Percentiles rank a stretch among this genome's conserved stretches.
Evolutionary conservation across 2,888 invertebrate species (phyloP).

Genomic region (Neoascia interrupta): DNA sequence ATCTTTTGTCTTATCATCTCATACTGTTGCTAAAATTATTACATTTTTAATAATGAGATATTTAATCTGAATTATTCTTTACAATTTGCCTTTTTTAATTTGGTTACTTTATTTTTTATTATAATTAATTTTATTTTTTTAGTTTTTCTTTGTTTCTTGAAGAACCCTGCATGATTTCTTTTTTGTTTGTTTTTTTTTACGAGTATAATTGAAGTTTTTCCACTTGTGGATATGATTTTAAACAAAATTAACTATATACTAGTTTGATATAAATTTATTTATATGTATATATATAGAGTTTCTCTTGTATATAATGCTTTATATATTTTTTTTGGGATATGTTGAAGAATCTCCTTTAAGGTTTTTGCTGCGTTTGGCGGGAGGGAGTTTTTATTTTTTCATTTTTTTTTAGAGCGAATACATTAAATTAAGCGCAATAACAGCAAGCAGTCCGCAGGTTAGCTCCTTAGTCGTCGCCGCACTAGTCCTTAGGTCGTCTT

Average conservation of each 20-base stretch:
- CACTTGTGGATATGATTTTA: conserved; percentile 2
- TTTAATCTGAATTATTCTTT: too few relatives aligned
- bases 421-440: conserved; percentile 45
- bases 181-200: conserved; percentile 34
- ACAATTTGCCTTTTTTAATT: conserved; percentile 4
- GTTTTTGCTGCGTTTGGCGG: conserved; percentile 27
- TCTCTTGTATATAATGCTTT: conserved; percentile 41
- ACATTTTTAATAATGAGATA: too few relatives aligned
- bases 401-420: conserved; percentile 33
- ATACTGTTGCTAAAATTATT: too few relatives aligned
- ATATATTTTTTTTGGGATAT: conserved; percentile 53
- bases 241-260: conserved; percentile 48
- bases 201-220: conserved; percentile 45
- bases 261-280: conserved; percentile 46
- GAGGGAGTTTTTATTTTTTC: background rate
- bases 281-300: conserved; percentile 42
- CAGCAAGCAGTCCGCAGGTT: conserved; percentile 34
- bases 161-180: conserved; percentile 69
- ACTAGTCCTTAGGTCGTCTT: conserved; percentile 70
- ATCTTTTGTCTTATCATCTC: too few relatives aligned
- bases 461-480: conserved; percentile 36
- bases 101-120: conserved; percentile 36
- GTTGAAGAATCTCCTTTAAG: conserved; percentile 46
- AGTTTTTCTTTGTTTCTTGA: conserved; percentile 59
- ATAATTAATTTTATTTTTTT: conserved; percentile 20